A percentile compares a stretch with the other conserved stretches of the same genome.
Conservation (phyloP, 2,113 vertebrate species). For the Dunckerocampus dactyliophorus region DNA sequence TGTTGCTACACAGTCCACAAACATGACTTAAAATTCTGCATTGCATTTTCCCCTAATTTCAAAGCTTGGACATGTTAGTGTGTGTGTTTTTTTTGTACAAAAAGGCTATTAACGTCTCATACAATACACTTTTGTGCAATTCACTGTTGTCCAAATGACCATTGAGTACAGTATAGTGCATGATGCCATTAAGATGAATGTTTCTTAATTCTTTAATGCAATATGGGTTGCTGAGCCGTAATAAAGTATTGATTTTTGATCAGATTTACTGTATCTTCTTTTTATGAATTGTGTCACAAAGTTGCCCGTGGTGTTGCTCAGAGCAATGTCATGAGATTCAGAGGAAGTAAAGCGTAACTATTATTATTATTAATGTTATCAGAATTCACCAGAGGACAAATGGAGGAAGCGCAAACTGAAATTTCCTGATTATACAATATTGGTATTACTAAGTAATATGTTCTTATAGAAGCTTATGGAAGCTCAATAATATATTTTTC, state of each 20-base stretch:
- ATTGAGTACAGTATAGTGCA: not conserved
- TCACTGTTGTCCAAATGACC: not conserved
- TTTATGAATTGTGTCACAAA: too few relatives aligned
- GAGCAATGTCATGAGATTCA: not conserved
- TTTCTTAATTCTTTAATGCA: not conserved
- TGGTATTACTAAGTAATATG: too few relatives aligned
- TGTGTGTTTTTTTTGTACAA: not conserved
- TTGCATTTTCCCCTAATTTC: too few relatives aligned
- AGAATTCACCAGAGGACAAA: not conserved
- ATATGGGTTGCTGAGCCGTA: not conserved
- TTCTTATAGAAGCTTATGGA: too few relatives aligned
- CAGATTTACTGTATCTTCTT: not conserved
- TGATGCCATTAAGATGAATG: not conserved
- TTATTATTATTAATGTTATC: not conserved
- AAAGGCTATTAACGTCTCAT: not conserved
- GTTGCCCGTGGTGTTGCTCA: too few relatives aligned
- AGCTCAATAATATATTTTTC: too few relatives aligned
- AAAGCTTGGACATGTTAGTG: too few relatives aligned
- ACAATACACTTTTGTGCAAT: not conserved
- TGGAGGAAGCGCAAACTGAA: too few relatives aligned
- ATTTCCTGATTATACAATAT: too few relatives aligned
- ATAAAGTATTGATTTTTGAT: not conserved
- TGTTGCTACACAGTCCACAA: too few relatives aligned
- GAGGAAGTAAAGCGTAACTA: not conserved
- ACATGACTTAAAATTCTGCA: too few relatives aligned